Evolutionary conservation across 2,113 vertebrate species (phyloP), one percentile per base, ranked within the genome.

Genomic region (Morone chrysops): DNA sequence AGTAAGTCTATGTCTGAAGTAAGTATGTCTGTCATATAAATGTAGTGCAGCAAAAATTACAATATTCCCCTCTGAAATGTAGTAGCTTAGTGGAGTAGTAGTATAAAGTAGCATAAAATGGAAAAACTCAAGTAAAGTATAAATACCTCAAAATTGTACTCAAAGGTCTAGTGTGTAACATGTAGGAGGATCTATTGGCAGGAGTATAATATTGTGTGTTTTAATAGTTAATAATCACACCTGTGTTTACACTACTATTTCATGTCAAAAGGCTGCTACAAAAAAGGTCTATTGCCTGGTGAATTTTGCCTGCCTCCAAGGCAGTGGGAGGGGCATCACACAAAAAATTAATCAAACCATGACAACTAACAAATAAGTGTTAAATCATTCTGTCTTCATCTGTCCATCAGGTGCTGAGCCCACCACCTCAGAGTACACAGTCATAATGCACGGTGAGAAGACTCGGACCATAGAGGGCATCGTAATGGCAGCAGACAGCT

Each of bases 341-440:
- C 25, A 25, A 25, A 25, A 25, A 16, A 13, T 17, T 1, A 50
- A 50, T 13, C 14, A 50, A 17, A 25, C 25, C 25, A 25, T 25
- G 25, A 47, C 11, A 47, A 5, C 5, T 45, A 12, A 45, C 8
- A 59, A 8, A 11, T 48, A 5, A 9, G 36, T 65, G 22, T 68
- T 38, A 38, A 67, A 62, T 13, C 3, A 6, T 68, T 13, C 41
- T n/a, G 20, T 47, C 22, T 17, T 53, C 31, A 22, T 11, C 61
- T 47, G 38, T 75, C 53, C 70, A 0, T 7, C 93, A 99, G 98
- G 98, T 61, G 98, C 98, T 57, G 98, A 99, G 86, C 98, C 98
- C 57, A 99, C 98, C 87, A 99, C 98, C 71, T 99, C 98, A 0
- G 98, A 99, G 93, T 99, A 99, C 94, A 99, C 98, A 0, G 98